Percentiles rank a stretch among this genome's conserved stretches.
These are phyloP conservation scores for Pangasius mekongensis DNA, from an alignment of 2,797 vertebrate species.

Conservation along the genomic window DNA sequence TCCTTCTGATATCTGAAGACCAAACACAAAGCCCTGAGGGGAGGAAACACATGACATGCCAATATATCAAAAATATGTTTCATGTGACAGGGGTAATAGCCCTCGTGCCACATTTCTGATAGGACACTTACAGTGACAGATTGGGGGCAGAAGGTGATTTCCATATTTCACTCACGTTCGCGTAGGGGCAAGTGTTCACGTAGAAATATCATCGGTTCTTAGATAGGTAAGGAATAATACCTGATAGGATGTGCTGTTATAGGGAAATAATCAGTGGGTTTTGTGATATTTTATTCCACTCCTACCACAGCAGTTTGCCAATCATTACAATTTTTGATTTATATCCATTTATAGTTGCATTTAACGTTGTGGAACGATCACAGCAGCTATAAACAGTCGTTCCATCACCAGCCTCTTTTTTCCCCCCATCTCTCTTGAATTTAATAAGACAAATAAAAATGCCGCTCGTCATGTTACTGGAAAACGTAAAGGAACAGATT, in stretches of 20 bases:
- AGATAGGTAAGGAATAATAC: background rate
- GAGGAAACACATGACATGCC: constrained; percentile 23
- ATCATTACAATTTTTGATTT: background rate
- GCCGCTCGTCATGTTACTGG: background rate
- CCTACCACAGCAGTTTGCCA: too few species aligned
- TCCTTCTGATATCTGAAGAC: background rate
- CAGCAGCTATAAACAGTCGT: too few species aligned
- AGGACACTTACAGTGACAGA: constrained; percentile 47
- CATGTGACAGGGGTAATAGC: constrained; percentile 45
- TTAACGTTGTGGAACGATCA: background rate
- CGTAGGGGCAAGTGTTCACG: background rate
- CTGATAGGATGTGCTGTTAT: background rate
- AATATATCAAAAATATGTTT: constrained; percentile 39
- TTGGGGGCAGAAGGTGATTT: constrained; percentile 45
- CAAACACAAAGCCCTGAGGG: constrained; percentile 15
- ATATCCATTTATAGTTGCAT: background rate
- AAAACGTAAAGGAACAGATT: background rate
- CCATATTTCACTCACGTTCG: background rate
- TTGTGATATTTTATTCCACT: background rate
- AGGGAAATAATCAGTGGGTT: background rate
- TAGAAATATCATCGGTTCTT: constrained; percentile 8
- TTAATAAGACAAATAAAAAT: background rate
- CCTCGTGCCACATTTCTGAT: constrained; percentile 40
- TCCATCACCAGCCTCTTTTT: background rate
- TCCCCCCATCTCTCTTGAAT: background rate